Percentiles rank a stretch among this genome's conserved stretches.
These are phyloP conservation scores for Nanorana parkeri DNA, from an alignment of 2,113 vertebrate genomes.

Conservation along the genomic window DNA sequence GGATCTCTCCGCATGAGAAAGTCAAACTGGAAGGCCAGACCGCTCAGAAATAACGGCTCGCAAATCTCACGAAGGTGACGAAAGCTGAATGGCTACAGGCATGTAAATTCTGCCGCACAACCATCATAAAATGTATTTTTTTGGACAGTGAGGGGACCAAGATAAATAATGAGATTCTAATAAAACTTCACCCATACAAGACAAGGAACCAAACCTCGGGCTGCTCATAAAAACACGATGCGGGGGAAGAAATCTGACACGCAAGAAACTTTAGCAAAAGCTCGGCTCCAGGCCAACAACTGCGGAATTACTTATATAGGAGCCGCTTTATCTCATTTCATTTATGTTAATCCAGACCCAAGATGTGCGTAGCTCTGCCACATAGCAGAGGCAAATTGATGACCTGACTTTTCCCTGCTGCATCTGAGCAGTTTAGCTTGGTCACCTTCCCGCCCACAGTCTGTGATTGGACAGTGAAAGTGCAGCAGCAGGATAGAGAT, in stretches of 20 bases:
- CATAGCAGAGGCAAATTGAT: too few species aligned
- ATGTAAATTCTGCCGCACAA: conserved; percentile 66
- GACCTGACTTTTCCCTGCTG: too few species aligned
- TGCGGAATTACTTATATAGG: too few species aligned
- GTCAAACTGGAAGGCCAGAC: conserved; percentile 54
- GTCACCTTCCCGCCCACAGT: too few species aligned
- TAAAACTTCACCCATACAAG: conserved; percentile 48
- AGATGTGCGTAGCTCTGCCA: too few species aligned
- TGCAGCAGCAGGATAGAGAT: too few species aligned
- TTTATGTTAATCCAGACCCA: too few species aligned
- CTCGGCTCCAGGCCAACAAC: background rate
- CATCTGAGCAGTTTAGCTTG: too few species aligned
- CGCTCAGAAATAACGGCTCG: conserved; percentile 54
- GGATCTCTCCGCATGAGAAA: conserved; percentile 2
- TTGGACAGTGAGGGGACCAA: conserved; percentile 60
- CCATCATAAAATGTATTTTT: conserved; percentile 63
- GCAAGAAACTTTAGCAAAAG: conserved; percentile 4
- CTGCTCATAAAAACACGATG: conserved; percentile 8
- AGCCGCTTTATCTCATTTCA: too few species aligned
- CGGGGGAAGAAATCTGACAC: conserved; percentile 17
- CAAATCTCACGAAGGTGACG: conserved; percentile 64
- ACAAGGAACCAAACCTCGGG: conserved; percentile 29
- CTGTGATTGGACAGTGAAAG: too few species aligned
- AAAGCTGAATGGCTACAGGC: conserved; percentile 64
- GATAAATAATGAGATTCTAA: conserved; percentile 50